Percentiles rank a stretch among this genome's conserved stretches.
Conservation (phyloP, 1,140 invertebrate genomes). For the Eriosoma lanigerum region DNA sequence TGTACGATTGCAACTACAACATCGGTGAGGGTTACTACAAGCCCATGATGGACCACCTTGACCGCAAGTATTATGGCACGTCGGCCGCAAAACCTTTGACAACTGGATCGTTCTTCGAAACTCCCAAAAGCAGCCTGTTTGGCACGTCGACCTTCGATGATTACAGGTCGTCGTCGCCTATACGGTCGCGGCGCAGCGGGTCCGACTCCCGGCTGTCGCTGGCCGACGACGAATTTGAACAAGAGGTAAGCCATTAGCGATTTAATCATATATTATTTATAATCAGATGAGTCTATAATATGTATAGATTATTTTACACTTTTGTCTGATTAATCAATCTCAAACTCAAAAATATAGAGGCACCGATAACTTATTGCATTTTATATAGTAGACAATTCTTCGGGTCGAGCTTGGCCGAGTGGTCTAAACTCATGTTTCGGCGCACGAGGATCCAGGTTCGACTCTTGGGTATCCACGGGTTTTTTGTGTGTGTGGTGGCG, state of each 20-base stretch:
- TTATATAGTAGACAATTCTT: background rate
- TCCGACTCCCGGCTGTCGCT: conserved; percentile 53
- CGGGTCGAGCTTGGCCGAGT: no score
- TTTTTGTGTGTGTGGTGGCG: no score
- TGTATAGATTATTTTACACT: background rate
- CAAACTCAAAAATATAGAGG: no score
- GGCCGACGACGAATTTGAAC: conserved; percentile 55
- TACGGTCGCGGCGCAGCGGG: conserved; percentile 54
- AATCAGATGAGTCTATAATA: background rate
- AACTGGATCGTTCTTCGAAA: conserved; percentile 22
- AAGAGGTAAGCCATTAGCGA: conserved; percentile 55
- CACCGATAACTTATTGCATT: background rate
- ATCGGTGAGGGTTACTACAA: conserved; percentile 78
- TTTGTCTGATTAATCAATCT: no score
- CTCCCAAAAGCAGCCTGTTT: conserved; percentile 26
- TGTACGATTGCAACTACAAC: conserved; percentile 79
- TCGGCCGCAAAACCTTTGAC: conserved; percentile 57
- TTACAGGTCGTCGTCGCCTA: conserved; percentile 56
- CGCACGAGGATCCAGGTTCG: no score
- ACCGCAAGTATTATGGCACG: conserved; percentile 67
- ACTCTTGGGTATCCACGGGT: no score
- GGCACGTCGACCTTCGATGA: conserved; percentile 29
- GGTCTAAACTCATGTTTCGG: no score
- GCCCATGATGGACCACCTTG: conserved; percentile 71
- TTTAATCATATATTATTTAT: background rate